Conservation (phyloP, 2,797 vertebrate genomes). For the Neostethus bicornis region DNA sequence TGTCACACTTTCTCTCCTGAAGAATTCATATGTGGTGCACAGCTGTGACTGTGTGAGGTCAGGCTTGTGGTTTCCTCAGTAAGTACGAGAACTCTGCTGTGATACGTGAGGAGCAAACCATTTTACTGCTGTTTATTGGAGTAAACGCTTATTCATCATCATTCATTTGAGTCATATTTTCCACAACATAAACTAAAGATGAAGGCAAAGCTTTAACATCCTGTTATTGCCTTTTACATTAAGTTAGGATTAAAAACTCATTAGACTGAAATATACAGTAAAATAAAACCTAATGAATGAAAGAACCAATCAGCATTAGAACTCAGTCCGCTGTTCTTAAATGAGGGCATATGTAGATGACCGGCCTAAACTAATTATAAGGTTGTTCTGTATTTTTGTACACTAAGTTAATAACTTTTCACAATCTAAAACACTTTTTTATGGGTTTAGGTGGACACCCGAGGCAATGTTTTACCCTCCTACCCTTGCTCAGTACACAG, state of each 20-base stretch:
- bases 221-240: neutral
- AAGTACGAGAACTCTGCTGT: constrained; percentile 13
- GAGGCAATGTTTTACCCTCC: constrained; percentile 40
- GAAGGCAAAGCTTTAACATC: neutral
- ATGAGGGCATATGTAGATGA: neutral
- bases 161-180: neutral
- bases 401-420: neutral
- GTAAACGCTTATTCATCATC: neutral
- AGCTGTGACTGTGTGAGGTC: constrained; percentile 27
- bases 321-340: neutral
- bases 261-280: neutral
- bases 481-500: constrained; percentile 32
- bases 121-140: constrained; percentile 1
- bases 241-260: neutral
- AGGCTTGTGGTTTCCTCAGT: constrained; percentile 20
- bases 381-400: neutral
- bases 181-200: neutral
- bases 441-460: constrained; percentile 5
- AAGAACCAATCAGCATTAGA: neutral
- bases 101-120: constrained; percentile 7
- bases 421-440: neutral
- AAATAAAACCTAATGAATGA: neutral
- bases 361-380: neutral
- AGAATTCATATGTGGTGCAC: constrained; percentile 58
- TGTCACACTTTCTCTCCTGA: constrained; percentile 64